phyloP scores from a whole-genome alignment of 2,888 invertebrate genomes.

The Euclidia mi region DNA sequence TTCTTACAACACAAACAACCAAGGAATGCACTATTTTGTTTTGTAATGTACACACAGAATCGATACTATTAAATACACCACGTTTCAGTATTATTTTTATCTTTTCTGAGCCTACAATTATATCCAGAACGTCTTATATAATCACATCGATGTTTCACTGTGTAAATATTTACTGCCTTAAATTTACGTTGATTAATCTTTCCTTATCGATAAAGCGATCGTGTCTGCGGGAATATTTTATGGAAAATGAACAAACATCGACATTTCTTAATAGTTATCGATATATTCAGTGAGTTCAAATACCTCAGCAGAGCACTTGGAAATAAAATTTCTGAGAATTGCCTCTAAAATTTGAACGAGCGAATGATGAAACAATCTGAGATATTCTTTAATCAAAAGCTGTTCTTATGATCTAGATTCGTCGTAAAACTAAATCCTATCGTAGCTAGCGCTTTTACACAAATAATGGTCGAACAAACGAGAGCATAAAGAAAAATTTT shows the following conservation, averaged over 20 bases:
- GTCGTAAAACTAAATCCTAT: neutral
- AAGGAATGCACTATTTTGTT: no score
- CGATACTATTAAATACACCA: no score
- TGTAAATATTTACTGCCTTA: constrained; percentile 38
- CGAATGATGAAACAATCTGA: no score
- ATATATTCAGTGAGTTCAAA: constrained; percentile 2
- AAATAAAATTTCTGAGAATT: constrained; percentile 3
- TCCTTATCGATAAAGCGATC: constrained; percentile 21
- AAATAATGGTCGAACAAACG: neutral
- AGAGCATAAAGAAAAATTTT: constrained; percentile 40
- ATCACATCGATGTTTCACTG: constrained; percentile 14
- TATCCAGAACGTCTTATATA: neutral
- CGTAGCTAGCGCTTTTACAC: neutral
- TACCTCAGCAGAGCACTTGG: neutral
- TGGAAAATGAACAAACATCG: constrained; percentile 25
- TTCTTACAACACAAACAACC: no score
- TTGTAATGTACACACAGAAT: no score
- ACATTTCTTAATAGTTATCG: constrained; percentile 8
- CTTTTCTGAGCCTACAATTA: neutral
- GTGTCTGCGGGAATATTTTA: constrained; percentile 22
- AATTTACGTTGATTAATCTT: constrained; percentile 33
- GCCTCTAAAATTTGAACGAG: neutral
- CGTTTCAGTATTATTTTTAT: no score
- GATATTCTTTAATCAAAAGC: neutral
- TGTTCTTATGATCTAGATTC: neutral